phyloP scores from a whole-genome alignment of 2,113 vertebrate species.

The Silurus glanis region DNA sequence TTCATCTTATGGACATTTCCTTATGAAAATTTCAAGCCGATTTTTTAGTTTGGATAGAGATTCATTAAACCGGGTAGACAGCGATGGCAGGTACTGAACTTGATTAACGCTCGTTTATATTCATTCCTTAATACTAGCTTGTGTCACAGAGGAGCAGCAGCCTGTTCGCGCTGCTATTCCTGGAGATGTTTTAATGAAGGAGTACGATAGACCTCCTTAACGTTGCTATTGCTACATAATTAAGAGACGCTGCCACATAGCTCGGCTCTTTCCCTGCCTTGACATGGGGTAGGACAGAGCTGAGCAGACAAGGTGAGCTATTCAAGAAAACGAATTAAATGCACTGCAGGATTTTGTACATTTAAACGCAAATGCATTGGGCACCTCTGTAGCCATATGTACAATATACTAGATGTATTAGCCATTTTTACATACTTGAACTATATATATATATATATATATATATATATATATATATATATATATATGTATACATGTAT shows the following conservation, averaged over 20 bases:
- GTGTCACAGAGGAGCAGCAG: neutral
- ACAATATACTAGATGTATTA: conserved; percentile 1
- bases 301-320: conserved; percentile 46
- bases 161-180: conserved; percentile 19
- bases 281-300: conserved; percentile 32
- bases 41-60: neutral
- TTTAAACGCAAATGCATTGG: neutral
- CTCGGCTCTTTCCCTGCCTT: conserved; percentile 34
- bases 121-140: conserved; percentile 24
- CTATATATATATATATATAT: neutral
- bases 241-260: conserved; percentile 44
- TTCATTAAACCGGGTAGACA: neutral
- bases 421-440: conserved; percentile 23
- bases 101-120: conserved; percentile 6
- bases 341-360: conserved; percentile 28
- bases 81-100: neutral
- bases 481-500: no score
- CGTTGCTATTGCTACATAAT: conserved; percentile 45
- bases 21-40: neutral
- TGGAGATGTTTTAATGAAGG: conserved; percentile 43
- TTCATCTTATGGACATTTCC: neutral
- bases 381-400: neutral
- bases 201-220: conserved; percentile 28
- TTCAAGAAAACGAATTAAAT: conserved; percentile 34
- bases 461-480: no score